Conservation (phyloP, 2,113 vertebrate genomes). For the Zosterops borbonicus region DNA sequence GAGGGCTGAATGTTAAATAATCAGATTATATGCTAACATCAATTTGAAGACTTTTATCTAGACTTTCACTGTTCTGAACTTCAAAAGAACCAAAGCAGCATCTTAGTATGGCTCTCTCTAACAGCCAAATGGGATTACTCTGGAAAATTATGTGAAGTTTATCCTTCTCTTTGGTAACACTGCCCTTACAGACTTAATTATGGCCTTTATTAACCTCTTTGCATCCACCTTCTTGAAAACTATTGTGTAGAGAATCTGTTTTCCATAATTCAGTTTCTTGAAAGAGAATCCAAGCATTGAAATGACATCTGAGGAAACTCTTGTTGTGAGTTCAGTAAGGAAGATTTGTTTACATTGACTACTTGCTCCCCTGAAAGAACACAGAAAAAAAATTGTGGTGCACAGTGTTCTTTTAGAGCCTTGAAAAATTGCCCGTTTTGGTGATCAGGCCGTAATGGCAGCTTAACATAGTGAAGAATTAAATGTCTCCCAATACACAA, state of each 20-base stretch:
- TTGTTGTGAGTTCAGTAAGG: background rate
- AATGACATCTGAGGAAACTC: background rate
- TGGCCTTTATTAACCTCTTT: background rate
- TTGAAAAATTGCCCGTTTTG: background rate
- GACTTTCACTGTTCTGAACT: background rate
- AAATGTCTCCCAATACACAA: background rate
- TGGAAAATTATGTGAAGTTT: background rate
- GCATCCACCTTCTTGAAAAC: background rate
- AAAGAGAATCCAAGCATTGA: background rate
- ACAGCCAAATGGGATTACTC: background rate
- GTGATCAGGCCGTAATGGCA: background rate
- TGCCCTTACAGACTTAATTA: background rate
- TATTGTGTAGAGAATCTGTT: background rate
- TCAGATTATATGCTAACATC: background rate
- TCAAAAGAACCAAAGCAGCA: background rate
- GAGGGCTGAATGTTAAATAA: background rate
- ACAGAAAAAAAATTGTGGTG: background rate
- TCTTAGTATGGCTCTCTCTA: background rate
- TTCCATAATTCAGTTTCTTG: background rate
- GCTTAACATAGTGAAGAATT: background rate
- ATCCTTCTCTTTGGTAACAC: background rate
- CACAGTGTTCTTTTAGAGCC: background rate
- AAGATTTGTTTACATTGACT: background rate
- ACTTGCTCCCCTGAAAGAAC: background rate
- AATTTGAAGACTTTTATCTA: background rate